Percentiles rank a stretch among this genome's conserved stretches.
These are phyloP conservation scores for Poeciliopsis retropinna DNA, from an alignment of 2,113 vertebrate species.

Conservation along the genomic window DNA sequence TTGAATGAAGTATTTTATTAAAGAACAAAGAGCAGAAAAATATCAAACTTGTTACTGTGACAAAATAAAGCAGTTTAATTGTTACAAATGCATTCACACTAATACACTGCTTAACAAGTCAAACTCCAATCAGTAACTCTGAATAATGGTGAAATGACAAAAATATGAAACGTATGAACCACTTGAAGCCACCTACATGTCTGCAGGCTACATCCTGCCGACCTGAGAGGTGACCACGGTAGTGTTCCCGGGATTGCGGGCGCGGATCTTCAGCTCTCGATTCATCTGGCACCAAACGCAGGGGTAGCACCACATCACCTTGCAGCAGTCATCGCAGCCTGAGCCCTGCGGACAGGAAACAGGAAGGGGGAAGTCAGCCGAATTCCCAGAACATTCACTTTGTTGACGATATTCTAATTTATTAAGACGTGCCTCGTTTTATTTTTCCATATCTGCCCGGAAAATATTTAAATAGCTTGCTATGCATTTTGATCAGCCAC, in stretches of 20 bases:
- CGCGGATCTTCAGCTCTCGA: constrained; percentile 75
- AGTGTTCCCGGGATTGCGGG: fast-evolving
- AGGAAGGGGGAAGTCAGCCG: not conserved
- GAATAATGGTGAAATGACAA: not conserved
- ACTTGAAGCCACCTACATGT: not conserved
- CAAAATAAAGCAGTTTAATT: not conserved
- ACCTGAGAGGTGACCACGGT: constrained; percentile 67
- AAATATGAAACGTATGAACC: not conserved
- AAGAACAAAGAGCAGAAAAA: not conserved
- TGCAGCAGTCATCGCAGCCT: constrained; percentile 73
- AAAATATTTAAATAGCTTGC: not conserved
- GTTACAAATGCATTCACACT: not conserved
- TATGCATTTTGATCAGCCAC: not conserved
- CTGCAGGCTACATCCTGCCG: not conserved
- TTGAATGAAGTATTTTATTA: not conserved
- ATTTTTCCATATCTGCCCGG: not conserved
- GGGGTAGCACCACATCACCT: constrained; percentile 57
- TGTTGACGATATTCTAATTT: not conserved
- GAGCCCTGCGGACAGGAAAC: constrained; percentile 66
- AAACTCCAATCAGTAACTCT: not conserved
- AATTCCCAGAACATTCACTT: not conserved
- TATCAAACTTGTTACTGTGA: not conserved
- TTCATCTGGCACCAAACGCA: constrained; percentile 84
- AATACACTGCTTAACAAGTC: not conserved
- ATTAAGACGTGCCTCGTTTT: not conserved